Conservation (phyloP, 2,888 invertebrate genomes). For the Rhamphomyia laevipes region DNA sequence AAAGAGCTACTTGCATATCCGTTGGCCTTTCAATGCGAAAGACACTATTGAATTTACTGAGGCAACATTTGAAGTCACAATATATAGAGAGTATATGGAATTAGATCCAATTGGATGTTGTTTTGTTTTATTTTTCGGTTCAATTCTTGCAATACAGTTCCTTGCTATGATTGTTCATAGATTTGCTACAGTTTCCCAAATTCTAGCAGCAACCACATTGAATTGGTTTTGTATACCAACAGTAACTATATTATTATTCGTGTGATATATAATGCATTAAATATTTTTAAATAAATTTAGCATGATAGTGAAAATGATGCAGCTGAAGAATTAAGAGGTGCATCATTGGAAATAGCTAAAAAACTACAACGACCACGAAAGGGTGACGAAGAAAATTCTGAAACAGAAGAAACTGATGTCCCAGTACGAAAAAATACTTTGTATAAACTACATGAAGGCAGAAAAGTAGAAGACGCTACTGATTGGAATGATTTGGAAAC, state of each 20-base stretch:
- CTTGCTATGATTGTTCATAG: constrained; percentile 65
- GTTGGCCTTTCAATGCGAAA: constrained; percentile 54
- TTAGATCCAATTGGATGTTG: constrained; percentile 64
- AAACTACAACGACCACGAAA: constrained; percentile 41
- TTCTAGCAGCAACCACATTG: constrained; percentile 55
- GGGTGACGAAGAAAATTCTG: constrained; percentile 29
- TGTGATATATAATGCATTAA: not conserved
- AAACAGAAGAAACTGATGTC: constrained; percentile 17
- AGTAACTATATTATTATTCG: constrained; percentile 18
- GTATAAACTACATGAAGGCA: constrained; percentile 27
- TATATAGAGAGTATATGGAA: constrained; percentile 48
- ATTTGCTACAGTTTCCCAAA: constrained; percentile 61
- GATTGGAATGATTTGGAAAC: constrained; percentile 34
- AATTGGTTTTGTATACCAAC: constrained; percentile 34
- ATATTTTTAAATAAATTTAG: not conserved
- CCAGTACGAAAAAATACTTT: constrained; percentile 31
- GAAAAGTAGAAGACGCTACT: constrained; percentile 22
- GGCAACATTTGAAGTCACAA: constrained; percentile 37
- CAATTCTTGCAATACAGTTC: constrained; percentile 59
- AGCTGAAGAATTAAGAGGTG: constrained; percentile 44
- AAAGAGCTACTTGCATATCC: constrained; percentile 53
- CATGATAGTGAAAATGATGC: constrained; percentile 25
- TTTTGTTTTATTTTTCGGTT: constrained; percentile 59
- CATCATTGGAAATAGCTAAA: constrained; percentile 49
- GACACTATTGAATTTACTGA: constrained; percentile 41